Percentiles rank a stretch among this genome's conserved stretches.
Conservation (phyloP, 2,888 invertebrate genomes). For the Lasioglossum malachurum region DNA sequence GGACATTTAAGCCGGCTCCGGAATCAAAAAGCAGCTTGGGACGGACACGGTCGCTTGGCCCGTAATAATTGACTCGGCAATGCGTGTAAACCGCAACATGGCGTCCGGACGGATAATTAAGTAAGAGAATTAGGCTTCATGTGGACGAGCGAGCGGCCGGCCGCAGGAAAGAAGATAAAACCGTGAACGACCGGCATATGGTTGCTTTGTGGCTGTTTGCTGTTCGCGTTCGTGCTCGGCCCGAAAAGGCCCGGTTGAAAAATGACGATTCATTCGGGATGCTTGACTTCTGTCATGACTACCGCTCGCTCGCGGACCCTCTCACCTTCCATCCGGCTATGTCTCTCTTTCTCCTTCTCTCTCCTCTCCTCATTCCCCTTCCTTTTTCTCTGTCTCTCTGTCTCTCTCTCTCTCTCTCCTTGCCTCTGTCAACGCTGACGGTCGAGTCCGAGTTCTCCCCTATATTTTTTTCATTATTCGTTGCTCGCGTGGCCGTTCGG, state of each 20-base stretch:
- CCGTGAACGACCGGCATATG: constrained; percentile 46
- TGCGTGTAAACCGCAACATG: constrained; percentile 82
- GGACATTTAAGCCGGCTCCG: constrained; percentile 47
- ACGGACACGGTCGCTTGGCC: constrained; percentile 74
- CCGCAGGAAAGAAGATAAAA: constrained; percentile 45
- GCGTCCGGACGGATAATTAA: constrained; percentile 82
- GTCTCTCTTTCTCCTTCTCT: neutral
- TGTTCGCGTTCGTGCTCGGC: constrained; percentile 3
- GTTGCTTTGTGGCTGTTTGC: constrained; percentile 14
- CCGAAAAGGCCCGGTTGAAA: constrained; percentile 56
- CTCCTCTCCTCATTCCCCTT: neutral
- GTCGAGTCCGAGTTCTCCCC: constrained; percentile 38
- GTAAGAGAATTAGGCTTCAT: constrained; percentile 82
- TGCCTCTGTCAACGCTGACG: constrained; percentile 52
- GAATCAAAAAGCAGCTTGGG: constrained; percentile 66
- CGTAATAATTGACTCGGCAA: constrained; percentile 81
- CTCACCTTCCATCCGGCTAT: constrained; percentile 28
- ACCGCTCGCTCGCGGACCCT: neutral
- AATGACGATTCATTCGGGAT: constrained; percentile 77
- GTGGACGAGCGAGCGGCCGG: constrained; percentile 76
- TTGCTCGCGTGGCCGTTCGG: constrained; percentile 72
- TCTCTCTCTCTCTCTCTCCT: constrained; percentile 6
- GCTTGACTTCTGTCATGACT: constrained; percentile 61
- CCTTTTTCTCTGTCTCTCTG: neutral
- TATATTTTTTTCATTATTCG: constrained; percentile 57